These are phyloP conservation scores for Camponotus fellah DNA, from an alignment of 2,888 invertebrate species.

Conservation along the genomic window DNA sequence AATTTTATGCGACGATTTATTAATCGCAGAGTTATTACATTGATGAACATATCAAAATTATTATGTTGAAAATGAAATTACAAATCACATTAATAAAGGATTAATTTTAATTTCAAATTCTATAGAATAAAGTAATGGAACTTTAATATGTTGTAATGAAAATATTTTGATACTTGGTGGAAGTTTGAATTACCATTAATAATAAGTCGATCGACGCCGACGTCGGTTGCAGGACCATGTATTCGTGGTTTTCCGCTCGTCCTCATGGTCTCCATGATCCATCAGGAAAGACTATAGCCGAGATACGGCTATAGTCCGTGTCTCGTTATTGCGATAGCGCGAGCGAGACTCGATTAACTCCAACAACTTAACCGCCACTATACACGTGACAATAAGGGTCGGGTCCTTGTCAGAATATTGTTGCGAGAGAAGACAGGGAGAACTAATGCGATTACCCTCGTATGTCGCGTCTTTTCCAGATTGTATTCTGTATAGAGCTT, in stretches of 20 bases:
- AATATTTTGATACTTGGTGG: background rate
- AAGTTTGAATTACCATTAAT: slow-evolving; percentile 48
- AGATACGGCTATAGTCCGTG: slow-evolving; percentile 2
- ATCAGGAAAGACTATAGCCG: slow-evolving; percentile 35
- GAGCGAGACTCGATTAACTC: slow-evolving; percentile 58
- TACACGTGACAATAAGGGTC: slow-evolving; percentile 50
- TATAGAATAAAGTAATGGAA: background rate
- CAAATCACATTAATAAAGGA: background rate
- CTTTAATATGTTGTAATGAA: background rate
- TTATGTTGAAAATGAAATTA: background rate
- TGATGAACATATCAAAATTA: background rate
- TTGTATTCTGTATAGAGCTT: background rate
- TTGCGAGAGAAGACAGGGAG: background rate
- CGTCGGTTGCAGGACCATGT: slow-evolving; percentile 42
- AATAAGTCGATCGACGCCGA: slow-evolving; percentile 61
- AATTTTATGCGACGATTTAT: background rate
- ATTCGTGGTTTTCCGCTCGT: slow-evolving; percentile 52
- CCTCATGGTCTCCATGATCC: slow-evolving; percentile 53
- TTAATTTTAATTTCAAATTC: background rate
- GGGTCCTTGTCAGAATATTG: slow-evolving; percentile 44
- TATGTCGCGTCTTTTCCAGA: background rate
- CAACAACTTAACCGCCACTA: slow-evolving; percentile 41
- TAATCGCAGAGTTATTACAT: background rate
- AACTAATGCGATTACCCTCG: slow-evolving; percentile 6
- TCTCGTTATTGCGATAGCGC: slow-evolving; percentile 61